Evolutionary conservation across 2,888 invertebrate genomes (phyloP), one percentile per base, ranked within the genome.

Genomic region (Campaea margaritaria): DNA sequence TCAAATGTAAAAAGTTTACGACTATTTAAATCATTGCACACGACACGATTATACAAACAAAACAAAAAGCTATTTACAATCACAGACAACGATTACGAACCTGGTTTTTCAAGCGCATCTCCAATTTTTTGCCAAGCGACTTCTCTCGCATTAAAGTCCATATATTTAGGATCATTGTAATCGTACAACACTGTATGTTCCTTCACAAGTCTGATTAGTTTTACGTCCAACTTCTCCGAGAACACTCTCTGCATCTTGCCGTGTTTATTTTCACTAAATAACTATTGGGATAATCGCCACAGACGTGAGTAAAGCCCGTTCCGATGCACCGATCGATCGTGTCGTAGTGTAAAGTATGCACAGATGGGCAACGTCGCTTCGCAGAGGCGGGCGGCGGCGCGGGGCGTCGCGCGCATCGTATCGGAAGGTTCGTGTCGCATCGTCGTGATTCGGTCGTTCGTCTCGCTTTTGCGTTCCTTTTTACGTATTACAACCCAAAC

Each of bases 101-200:
- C 90, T 43, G 92, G 83, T 54, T 80, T 78, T 64, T 86, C 82
- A 15, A 92, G 68, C 54, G 86, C 86, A 61, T 92, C 91, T 4
- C 91, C 91, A 31, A 92, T 91, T 70, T 82, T 89, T 70, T 92
- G 91, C 91, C 91, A 92, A 1, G 87, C 83, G 15, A 91, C 91
- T 56, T 91, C 91, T 11, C 91, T 76, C 0, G 85, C 74, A 41
- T 92, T 91, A 51, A 87, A 88, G 65, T 92, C 89, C 87, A 90
- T 87, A 56, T 92, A 91, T 56, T 86, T 85, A 0, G 69, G 72
- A 69, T 91, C 78, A 59, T 82, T 86, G 46, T 75, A 75, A 56
- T 92, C 87, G 68, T 91, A 91, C 0, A 91, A 54, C 11, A 89
- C 85, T 0, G 87, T 79, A 49, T 87, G 81, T 0, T 85, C 81